These are phyloP conservation scores for Tribolium freemani DNA, from an alignment of 2,888 invertebrate genomes.

Conservation along the genomic window DNA sequence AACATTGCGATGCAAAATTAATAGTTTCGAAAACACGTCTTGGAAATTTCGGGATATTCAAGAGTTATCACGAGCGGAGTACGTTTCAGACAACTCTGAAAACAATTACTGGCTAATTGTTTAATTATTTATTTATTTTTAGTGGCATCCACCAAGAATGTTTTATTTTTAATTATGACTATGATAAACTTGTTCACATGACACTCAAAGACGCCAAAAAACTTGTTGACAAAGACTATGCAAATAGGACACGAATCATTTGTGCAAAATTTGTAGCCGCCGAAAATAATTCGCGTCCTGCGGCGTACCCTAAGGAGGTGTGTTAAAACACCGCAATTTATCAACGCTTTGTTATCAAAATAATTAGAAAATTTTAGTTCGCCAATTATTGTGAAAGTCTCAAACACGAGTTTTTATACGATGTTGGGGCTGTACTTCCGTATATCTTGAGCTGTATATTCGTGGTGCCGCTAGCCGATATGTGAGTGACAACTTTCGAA, in stretches of 20 bases:
- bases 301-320: background rate
- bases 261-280: background rate
- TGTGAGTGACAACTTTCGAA: background rate
- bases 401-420: background rate
- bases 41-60: background rate
- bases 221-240: background rate
- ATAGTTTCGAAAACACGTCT: background rate
- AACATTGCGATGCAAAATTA: background rate
- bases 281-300: background rate
- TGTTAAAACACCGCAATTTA: background rate
- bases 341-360: background rate
- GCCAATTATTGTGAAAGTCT: slow-evolving; percentile 8
- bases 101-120: background rate
- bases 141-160: background rate
- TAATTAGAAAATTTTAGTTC: background rate
- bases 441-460: slow-evolving; percentile 1
- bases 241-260: slow-evolving; percentile 1
- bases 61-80: background rate
- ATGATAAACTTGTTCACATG: background rate
- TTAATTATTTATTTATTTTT: background rate
- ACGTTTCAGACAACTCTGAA: background rate
- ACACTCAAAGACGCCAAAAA: slow-evolving; percentile 1
- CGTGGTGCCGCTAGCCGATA: background rate
- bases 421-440: background rate
- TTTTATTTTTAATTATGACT: slow-evolving; percentile 8